Conservation (phyloP, 2,113 vertebrate genomes). For the Agelaius phoeniceus region DNA sequence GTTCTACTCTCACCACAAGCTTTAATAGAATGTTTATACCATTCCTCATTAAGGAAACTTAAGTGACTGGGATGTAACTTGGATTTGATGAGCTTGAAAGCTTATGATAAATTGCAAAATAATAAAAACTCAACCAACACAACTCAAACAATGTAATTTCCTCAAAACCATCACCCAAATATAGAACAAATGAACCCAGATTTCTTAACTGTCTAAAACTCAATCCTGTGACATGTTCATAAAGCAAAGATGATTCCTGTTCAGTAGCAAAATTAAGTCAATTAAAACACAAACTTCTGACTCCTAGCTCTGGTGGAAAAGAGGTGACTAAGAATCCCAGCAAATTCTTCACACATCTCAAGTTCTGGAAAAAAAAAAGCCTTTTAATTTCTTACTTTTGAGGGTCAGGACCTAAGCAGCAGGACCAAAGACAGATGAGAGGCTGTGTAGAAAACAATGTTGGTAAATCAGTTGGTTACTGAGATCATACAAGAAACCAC, state of each 20-base stretch:
- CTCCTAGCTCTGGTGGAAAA: neutral
- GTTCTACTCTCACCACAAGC: neutral
- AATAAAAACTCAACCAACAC: neutral
- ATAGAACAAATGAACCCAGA: neutral
- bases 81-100: neutral
- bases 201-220: neutral
- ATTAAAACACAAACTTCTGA: neutral
- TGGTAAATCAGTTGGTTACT: neutral
- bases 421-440: neutral
- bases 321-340: neutral
- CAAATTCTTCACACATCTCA: neutral
- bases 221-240: neutral
- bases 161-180: neutral
- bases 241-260: neutral
- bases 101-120: neutral
- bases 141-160: neutral
- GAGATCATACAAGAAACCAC: neutral
- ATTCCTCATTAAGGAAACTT: neutral
- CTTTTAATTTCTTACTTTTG: neutral
- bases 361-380: neutral
- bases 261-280: neutral
- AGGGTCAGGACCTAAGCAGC: neutral
- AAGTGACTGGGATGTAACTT: neutral
- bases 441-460: neutral
- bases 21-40: neutral